Conservation (phyloP, 2,797 vertebrate genomes). For the Malurus leucopterus region DNA sequence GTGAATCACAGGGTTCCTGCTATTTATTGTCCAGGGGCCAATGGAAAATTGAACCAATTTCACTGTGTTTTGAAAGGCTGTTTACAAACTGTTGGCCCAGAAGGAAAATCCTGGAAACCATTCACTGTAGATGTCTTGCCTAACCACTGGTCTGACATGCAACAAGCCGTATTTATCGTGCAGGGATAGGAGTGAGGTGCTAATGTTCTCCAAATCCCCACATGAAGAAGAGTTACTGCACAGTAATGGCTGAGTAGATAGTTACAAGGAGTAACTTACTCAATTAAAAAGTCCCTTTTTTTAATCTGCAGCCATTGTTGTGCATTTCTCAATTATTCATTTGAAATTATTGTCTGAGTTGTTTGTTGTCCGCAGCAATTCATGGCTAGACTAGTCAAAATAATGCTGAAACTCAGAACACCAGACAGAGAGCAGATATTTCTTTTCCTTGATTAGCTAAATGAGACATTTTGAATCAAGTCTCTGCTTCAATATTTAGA, state of each 20-base stretch:
- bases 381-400: background rate
- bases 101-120: slow-evolving; percentile 6
- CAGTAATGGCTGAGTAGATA: background rate
- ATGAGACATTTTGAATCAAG: slow-evolving; percentile 11
- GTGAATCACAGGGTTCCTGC: background rate
- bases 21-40: background rate
- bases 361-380: background rate
- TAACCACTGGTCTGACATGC: background rate
- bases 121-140: background rate
- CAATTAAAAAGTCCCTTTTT: background rate
- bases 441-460: slow-evolving; percentile 23
- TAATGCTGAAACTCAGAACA: background rate
- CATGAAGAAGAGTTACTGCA: background rate
- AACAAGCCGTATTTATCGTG: background rate
- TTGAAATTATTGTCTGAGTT: background rate
- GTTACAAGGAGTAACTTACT: background rate
- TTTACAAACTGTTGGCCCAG: background rate
- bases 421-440: background rate
- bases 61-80: background rate
- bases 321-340: background rate
- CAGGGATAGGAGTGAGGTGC: background rate
- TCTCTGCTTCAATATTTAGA: background rate
- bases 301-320: background rate
- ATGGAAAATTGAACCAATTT: background rate
- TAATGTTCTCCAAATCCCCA: background rate